Base-by-base conservation (phyloP, 2,888 invertebrate species). In the Blera fallax region DNA sequence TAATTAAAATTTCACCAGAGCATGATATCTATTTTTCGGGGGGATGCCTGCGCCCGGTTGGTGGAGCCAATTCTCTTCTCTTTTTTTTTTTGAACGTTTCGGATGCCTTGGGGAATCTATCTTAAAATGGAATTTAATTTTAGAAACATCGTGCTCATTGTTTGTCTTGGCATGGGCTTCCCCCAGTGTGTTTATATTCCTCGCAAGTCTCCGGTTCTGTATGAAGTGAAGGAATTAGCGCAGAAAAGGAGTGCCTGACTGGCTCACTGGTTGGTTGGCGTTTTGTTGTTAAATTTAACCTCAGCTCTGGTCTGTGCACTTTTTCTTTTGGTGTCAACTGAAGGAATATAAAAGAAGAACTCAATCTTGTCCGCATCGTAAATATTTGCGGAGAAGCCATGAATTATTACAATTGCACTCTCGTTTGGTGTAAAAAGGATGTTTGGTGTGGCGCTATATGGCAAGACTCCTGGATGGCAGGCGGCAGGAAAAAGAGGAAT, bases 341-440 rank as follows among this genome's bases (percentile, higher is more conserved):
- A 18, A 65, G 32, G 6, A 18, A 11, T 58, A 40, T 40, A 64
- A 80, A 85, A 70, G 58, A 77, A 73, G 79, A 85, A 85, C 81
- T 81, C 81, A 85, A 85, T 85, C 85, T 85, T 81, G 76, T 76
- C 62, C 62, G 81, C 37, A 72, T 85, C 81, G 81, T 85, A 85
- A 85, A 85, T 81, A 85, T 85, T 85, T 85, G 85, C 85, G 45
- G 56, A 72, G 76, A 76, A 81, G 81, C 76, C 81, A 77, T 85
- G 85, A 85, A 85, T 85, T 85, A 85, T 85, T 85, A 81, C 81
- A 85, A 85, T 85, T 85, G 85, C 85, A 85, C 77, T 81, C 58
- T 70, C 29, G 56, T 65, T 43, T 18, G 43, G 24, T 56, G 32
- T 62, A 77, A 77, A 72, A 82, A 77, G 70, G 83, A 78, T 83